These are phyloP conservation scores for Plebejus anna DNA, from an alignment of 2,888 invertebrate genomes.

Conservation along the genomic window DNA sequence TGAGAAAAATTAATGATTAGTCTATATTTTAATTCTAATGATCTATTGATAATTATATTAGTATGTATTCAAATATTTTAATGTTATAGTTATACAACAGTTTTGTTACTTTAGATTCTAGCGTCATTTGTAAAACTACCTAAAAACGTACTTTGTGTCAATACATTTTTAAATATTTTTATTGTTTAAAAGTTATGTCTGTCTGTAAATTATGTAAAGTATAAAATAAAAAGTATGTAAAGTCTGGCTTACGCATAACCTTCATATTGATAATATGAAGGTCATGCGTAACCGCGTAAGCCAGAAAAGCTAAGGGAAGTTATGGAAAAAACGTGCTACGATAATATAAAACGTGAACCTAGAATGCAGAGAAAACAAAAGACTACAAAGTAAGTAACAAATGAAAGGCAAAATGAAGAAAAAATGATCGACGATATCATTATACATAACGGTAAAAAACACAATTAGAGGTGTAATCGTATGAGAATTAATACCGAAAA, in stretches of 20 bases:
- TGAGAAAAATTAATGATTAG: slow-evolving; percentile 25
- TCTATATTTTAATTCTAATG: slow-evolving; percentile 26
- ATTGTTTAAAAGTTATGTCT: background rate
- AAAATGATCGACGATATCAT: slow-evolving; percentile 23
- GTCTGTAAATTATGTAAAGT: too few relatives aligned
- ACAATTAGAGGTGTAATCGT: slow-evolving; percentile 23
- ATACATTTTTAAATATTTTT: background rate
- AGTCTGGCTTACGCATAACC: too few relatives aligned
- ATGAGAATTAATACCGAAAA: slow-evolving; percentile 26
- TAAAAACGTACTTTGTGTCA: background rate
- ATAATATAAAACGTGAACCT: background rate
- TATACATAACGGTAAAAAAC: slow-evolving; percentile 15
- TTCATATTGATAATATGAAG: background rate
- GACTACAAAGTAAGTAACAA: slow-evolving; percentile 20
- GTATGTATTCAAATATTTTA: slow-evolving; percentile 35
- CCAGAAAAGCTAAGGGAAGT: background rate
- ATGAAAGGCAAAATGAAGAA: background rate
- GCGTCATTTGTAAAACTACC: background rate
- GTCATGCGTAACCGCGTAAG: background rate
- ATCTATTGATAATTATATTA: slow-evolving; percentile 18
- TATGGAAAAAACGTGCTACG: slow-evolving; percentile 3
- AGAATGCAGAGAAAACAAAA: background rate
- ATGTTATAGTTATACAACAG: background rate
- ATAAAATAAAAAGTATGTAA: too few relatives aligned
- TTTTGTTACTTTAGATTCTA: background rate